Evolutionary conservation across 92 coral and sea anemone species (phyloP), one percentile per base, ranked within the genome.

Genomic region (Phymanthus crucifer): DNA sequence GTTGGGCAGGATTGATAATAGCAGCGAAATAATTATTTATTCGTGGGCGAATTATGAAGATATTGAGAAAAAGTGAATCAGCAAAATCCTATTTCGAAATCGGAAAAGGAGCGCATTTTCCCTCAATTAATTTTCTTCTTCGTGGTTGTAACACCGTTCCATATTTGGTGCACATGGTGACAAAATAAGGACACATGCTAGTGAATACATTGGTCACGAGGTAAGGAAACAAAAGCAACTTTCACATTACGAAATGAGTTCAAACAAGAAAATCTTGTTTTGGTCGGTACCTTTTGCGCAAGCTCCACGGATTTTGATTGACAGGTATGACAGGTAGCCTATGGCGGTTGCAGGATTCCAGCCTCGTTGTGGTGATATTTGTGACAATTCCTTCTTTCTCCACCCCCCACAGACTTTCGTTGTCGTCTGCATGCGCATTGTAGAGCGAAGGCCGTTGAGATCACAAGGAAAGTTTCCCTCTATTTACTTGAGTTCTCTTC

Each of bases 341-440:
- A 79, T 79, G 76, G 52, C 83, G 68, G 70, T 43, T 68, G 34
- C 31, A 14, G 69, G 69, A 27, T 67, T 79, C 19, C 14, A 23
- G 48, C 86, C 86, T 82, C 86, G 80, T 45, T 67, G 32, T 18
- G 48, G 77, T 73, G 80, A 29, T 70, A 32, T 33, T 33, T 48
- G 19, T 71, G 70, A n/a, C 80, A 88, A 84, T 46, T 67, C 83
- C 38, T 82, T 75, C 89, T 89, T 84, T 50, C 72, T 78, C 73
- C 54, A 46, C 87, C 86, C 97, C 97, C 93, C 89, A 83, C 71
- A 76, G 89, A 74, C 80, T 40, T 31, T 35, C 31, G 18, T 18
- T 79, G 89, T 89, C 81, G 56, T 81, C 64, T 87, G 88, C 90
- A 89, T 89, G 92, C 92, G 92, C 84, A 89, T 89, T 89, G 92